These are phyloP conservation scores for Zeus faber DNA, from an alignment of 2,113 vertebrate species.

Conservation along the genomic window DNA sequence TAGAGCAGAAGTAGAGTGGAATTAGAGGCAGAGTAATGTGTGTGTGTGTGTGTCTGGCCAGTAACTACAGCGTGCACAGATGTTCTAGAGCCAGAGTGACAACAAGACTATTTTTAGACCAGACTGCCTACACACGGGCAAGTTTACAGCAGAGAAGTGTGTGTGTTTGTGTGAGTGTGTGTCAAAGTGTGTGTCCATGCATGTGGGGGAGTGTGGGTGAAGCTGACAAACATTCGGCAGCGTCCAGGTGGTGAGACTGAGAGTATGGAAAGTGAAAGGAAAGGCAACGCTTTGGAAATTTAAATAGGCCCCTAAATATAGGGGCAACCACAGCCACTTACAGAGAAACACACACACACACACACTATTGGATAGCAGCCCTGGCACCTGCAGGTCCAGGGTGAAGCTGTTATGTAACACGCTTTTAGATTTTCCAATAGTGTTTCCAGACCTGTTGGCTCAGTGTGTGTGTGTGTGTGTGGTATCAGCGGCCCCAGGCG, in stretches of 20 bases:
- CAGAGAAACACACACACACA: conserved; percentile 28
- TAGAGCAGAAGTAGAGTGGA: too few species aligned
- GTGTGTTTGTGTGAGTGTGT: conserved; percentile 24
- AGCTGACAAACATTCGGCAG: conserved; percentile 60
- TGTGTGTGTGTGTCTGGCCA: neutral
- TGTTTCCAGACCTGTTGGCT: conserved; percentile 56
- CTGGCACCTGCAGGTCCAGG: conserved; percentile 49
- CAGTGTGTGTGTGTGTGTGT: conserved; percentile 10
- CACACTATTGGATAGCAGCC: conserved; percentile 24
- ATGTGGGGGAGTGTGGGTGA: conserved; percentile 28
- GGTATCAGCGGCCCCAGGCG: too few species aligned
- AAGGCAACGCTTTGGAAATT: conserved; percentile 53
- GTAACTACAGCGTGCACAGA: conserved; percentile 39
- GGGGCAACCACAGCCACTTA: conserved; percentile 53
- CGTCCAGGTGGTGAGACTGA: conserved; percentile 69
- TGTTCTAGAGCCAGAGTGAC: conserved; percentile 54
- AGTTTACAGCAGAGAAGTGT: conserved; percentile 42
- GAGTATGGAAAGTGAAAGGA: conserved; percentile 66
- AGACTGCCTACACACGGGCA: conserved; percentile 50
- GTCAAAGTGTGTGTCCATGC: conserved; percentile 14
- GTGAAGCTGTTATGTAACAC: conserved; percentile 61
- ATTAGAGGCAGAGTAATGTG: too few species aligned
- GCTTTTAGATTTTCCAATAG: conserved; percentile 54
- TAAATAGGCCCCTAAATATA: conserved; percentile 57
- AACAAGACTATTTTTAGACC: conserved; percentile 63